These are phyloP conservation scores for Luehdorfia chinensis DNA, from an alignment of 1,140 invertebrate genomes.

Conservation along the genomic window DNA sequence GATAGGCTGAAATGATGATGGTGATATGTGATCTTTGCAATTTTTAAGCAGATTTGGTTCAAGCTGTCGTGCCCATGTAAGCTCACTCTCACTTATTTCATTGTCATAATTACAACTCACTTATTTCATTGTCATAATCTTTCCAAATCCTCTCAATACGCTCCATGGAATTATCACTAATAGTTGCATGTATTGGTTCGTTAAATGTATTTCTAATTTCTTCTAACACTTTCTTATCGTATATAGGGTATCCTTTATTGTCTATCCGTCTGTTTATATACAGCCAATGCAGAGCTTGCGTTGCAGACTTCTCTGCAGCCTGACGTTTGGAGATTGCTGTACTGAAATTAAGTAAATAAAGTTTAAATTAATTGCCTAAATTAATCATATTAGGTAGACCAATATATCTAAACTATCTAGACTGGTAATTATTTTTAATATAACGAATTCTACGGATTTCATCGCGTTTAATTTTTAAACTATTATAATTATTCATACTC, in stretches of 20 bases:
- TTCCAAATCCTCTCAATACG: slow-evolving; percentile 47
- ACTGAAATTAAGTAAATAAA: slow-evolving; percentile 38
- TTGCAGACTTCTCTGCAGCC: slow-evolving; percentile 57
- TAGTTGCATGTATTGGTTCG: slow-evolving; percentile 28
- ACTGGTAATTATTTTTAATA: too few relatives aligned
- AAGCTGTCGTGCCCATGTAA: too few relatives aligned
- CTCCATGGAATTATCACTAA: slow-evolving; percentile 47
- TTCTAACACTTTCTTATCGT: slow-evolving; percentile 43
- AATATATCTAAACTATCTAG: too few relatives aligned
- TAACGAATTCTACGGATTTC: too few relatives aligned
- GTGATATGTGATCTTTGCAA: too few relatives aligned
- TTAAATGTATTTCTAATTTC: slow-evolving; percentile 37
- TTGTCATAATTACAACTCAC: too few relatives aligned
- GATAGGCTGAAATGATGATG: too few relatives aligned
- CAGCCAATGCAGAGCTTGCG: slow-evolving; percentile 54
- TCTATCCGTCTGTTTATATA: slow-evolving; percentile 50
- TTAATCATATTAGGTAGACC: too few relatives aligned
- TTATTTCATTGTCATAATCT: slow-evolving; percentile 56
- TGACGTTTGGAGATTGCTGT: slow-evolving; percentile 58
- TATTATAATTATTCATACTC: too few relatives aligned
- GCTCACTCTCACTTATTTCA: too few relatives aligned
- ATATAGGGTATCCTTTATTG: slow-evolving; percentile 45
- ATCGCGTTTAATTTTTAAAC: too few relatives aligned
- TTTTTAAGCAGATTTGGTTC: too few relatives aligned
- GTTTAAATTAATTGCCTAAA: not conserved